Evolutionary conservation across 2,888 invertebrate genomes (phyloP).

Genomic region (Parnassius smintheus): DNA sequence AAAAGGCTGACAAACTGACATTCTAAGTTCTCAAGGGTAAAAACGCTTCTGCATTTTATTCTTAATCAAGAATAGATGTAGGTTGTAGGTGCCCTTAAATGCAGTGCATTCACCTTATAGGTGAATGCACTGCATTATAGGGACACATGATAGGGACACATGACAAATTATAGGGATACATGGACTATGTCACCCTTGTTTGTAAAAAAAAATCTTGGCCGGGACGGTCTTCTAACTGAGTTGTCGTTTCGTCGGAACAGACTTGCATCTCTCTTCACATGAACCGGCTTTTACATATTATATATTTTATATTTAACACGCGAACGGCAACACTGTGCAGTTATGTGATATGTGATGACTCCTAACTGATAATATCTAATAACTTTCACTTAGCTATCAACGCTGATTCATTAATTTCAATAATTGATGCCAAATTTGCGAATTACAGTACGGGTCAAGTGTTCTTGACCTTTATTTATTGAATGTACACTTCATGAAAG

Average conservation of each 20-base stretch:
- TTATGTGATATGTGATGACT: slow-evolving; percentile 38
- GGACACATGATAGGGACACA: too few relatives aligned
- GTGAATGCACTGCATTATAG: too few relatives aligned
- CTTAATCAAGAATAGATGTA: too few relatives aligned
- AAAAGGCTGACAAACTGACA: too few relatives aligned
- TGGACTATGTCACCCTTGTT: neutral
- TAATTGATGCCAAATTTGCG: slow-evolving; percentile 69
- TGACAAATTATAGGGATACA: too few relatives aligned
- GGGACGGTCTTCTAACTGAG: too few relatives aligned
- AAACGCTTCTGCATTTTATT: too few relatives aligned
- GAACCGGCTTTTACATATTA: slow-evolving; percentile 6
- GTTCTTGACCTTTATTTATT: slow-evolving; percentile 62
- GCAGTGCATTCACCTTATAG: too few relatives aligned
- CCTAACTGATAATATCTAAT: slow-evolving; percentile 57
- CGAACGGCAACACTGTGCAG: neutral
- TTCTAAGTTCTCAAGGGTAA: too few relatives aligned
- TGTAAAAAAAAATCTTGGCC: neutral
- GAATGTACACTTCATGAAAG: slow-evolving; percentile 39
- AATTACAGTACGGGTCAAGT: slow-evolving; percentile 54
- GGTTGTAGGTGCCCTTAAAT: too few relatives aligned
- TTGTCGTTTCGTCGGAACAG: too few relatives aligned
- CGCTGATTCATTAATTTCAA: slow-evolving; percentile 66
- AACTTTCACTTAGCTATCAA: slow-evolving; percentile 66
- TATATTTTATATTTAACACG: neutral
- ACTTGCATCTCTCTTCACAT: neutral